These are phyloP conservation scores for Upupa epops DNA, from an alignment of 2,113 vertebrate species.

Conservation along the genomic window DNA sequence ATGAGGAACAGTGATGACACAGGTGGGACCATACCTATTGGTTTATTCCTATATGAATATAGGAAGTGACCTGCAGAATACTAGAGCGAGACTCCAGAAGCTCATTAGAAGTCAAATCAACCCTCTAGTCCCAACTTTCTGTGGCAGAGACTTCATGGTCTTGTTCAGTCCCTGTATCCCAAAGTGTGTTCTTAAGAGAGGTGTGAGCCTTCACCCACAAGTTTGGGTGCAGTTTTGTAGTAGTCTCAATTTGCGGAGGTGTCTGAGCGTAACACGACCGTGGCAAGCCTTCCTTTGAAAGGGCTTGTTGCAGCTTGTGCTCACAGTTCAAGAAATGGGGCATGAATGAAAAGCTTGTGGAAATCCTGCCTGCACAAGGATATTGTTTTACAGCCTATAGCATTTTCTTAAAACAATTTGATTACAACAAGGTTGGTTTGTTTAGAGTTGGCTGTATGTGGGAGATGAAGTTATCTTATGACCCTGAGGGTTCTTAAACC, in stretches of 20 bases:
- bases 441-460: slow-evolving; percentile 32
- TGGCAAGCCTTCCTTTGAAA: slow-evolving; percentile 18
- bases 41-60: neutral
- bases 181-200: neutral
- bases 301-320: slow-evolving; percentile 18
- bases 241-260: neutral
- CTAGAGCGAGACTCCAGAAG: neutral
- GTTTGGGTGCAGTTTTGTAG: neutral
- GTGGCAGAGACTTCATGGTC: neutral
- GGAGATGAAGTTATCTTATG: slow-evolving; percentile 24
- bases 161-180: neutral
- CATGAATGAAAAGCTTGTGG: slow-evolving; percentile 47
- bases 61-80: neutral
- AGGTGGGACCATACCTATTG: neutral
- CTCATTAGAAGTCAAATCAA: neutral
- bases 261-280: neutral
- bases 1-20: neutral
- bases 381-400: slow-evolving; percentile 58
- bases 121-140: neutral
- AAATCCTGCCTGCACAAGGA: slow-evolving; percentile 41
- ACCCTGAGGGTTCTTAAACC: neutral
- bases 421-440: slow-evolving; percentile 8
- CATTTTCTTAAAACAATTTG: slow-evolving; percentile 60
- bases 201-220: neutral
- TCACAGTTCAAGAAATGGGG: slow-evolving; percentile 28